phyloP scores from a whole-genome alignment of 2,888 invertebrate species.

The Eumacrocentrus americanus region DNA sequence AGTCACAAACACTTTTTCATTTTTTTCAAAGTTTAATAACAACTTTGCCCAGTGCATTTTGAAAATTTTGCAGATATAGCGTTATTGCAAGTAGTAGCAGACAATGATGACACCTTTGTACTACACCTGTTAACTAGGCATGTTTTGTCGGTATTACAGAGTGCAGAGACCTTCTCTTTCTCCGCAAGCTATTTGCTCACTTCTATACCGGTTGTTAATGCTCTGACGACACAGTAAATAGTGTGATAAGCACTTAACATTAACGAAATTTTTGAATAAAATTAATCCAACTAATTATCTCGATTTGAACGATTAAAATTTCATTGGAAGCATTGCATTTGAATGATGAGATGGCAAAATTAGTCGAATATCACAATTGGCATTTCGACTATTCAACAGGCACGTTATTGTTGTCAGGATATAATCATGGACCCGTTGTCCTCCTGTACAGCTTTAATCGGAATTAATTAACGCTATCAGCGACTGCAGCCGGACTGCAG shows the following conservation, averaged over 20 bases:
- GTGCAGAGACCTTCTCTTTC: constrained; percentile 1
- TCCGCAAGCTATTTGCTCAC: constrained; percentile 13
- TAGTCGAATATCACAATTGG: background rate
- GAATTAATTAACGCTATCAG: constrained; percentile 35
- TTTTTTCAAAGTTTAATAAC: too few relatives aligned
- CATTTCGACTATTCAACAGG: constrained; percentile 5
- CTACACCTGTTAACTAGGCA: constrained; percentile 2
- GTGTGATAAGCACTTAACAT: background rate
- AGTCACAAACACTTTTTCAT: too few relatives aligned
- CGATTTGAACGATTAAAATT: background rate
- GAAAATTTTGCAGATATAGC: too few relatives aligned
- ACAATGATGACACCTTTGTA: constrained; percentile 4
- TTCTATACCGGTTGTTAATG: constrained; percentile 3
- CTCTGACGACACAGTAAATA: background rate
- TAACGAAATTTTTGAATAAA: background rate
- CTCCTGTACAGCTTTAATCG: constrained; percentile 15
- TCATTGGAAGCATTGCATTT: too few relatives aligned
- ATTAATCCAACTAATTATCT: background rate
- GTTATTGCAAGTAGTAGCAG: too few relatives aligned
- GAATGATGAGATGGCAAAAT: too few relatives aligned
- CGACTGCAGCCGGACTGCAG: constrained; percentile 9
- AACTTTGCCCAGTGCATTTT: too few relatives aligned
- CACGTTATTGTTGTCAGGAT: constrained; percentile 24
- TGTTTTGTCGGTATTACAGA: constrained; percentile 12
- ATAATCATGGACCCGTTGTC: background rate